Percentiles rank a stretch among this genome's conserved stretches.
phyloP scores from a whole-genome alignment of 2,797 vertebrate genomes.

The Parauchenoglanis punctatus region DNA sequence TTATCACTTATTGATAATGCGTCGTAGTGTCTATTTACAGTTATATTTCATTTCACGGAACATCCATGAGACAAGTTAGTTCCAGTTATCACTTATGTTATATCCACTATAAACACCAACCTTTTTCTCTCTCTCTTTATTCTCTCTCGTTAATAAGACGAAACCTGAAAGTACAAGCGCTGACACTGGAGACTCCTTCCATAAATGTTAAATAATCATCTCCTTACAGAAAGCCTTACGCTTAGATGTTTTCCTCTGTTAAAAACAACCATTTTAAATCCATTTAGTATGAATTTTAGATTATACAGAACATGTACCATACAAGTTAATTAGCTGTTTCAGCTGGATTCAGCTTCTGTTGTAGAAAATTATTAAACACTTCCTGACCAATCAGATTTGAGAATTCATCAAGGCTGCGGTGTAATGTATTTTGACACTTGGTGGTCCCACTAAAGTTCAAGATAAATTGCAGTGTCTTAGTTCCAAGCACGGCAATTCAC shows the following conservation, averaged over 20 bases:
- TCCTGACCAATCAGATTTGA: not conserved
- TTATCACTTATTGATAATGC: not conserved
- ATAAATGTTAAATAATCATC: not conserved
- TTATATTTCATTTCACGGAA: not conserved
- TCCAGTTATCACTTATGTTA: not conserved
- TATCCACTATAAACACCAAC: not conserved
- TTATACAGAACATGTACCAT: not conserved
- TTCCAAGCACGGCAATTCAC: conserved; percentile 24
- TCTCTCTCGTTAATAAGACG: not conserved
- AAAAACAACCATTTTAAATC: not conserved
- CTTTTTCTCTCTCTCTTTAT: too few relatives aligned
- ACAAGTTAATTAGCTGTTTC: not conserved
- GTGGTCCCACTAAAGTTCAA: not conserved
- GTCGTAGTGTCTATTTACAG: not conserved
- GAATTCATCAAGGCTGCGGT: not conserved
- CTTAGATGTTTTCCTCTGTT: not conserved
- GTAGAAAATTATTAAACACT: not conserved
- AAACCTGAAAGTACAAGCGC: not conserved
- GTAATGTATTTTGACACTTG: not conserved
- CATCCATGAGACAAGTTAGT: not conserved
- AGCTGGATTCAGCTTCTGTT: not conserved
- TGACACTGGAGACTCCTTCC: not conserved
- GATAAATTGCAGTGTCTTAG: conserved; percentile 18
- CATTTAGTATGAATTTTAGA: not conserved
- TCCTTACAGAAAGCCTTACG: not conserved